Base-by-base conservation (phyloP, 2,888 invertebrate genomes). In the Sphaerophoria taeniata region DNA sequence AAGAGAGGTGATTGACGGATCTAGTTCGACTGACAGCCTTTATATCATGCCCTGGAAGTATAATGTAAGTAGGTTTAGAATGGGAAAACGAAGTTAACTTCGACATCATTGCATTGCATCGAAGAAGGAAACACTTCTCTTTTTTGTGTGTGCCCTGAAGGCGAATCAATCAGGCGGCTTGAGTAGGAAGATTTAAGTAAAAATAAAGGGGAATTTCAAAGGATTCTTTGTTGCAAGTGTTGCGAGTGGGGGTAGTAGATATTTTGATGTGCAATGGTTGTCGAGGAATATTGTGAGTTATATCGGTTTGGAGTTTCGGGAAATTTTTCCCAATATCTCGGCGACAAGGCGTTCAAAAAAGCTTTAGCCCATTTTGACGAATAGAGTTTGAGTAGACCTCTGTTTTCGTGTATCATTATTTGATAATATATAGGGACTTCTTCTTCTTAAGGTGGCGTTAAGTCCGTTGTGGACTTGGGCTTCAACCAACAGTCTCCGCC, bases 121-220 rank as follows among this genome's bases (percentile, higher is more conserved):
- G 14, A 11, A 3, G 6, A 47, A 45, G 16, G n/a, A 63, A 47
- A 33, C 60, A 47, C 63, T 45, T 45, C 6, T 49, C 11, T 16
- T 3, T 34, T n/a, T n/a, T n/a, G n/a, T n/a, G n/a, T n/a, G n/a
- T n/a, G 45, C 55, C 71, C 34, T 58, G n/a, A 58, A 56, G 72
- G 77, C 53, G 39, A 47, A 82, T 49, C 65, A 77, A 77, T 72
- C 77, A 71, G 58, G n/a, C n/a, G n/a, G n/a, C 53, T 39, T 16
- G 14, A 34, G 33, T 65, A 1, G 0, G 36, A 16, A 16, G n/a
- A 12, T 4, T 39, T 2, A 60, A 60, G 11, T 4, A 4, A 55
- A 43, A 74, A 47, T 47, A n/a, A 31, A 53, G 47, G 9, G 12
- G 51, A 33, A 51, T 45, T 71, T 58, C 71, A 76, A 71, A 58